Base-by-base conservation (phyloP, 2,888 invertebrate genomes). In the Tanytarsus gracilentus region DNA sequence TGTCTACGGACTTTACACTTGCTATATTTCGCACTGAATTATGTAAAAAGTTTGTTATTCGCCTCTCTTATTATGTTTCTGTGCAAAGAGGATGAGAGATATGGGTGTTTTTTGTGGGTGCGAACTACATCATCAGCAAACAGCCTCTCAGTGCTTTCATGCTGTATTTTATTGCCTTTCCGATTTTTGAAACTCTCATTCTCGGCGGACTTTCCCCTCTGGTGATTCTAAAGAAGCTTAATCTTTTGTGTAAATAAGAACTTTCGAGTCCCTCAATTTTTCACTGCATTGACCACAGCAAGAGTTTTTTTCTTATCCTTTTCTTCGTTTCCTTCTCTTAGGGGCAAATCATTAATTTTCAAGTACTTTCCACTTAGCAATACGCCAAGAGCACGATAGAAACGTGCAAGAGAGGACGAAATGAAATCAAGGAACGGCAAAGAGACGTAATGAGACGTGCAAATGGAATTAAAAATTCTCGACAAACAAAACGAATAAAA, bases 401-500 rank as follows among this genome's bases (percentile, higher is more conserved):
- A 55, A 39, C 39, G 36, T 30, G n/a, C 23, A 16, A 21, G 16
- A 50, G 50, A 1, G n/a, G 16, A 50, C 8, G 50, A 25, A 16
- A 14, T 21, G 21, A 33, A 25, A 49, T 18, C n/a, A 30, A 21
- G 55, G 18, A 39, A 29, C 14, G 26, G 40, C 25, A 27, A 49
- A 55, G 11, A 33, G n/a, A 44, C 21, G 44, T 55, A 55, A 55
- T 40, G 55, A 55, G 55, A 55, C 55, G 40, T 39, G 55, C 25
- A 55, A 55, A 55, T 40, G 40, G 27, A 55, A 55, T 55, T 55
- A 55, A 55, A 25, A 55, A 55, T 55, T 55, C 55, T 55, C 39
- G 27, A 26, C 52, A 49, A 49, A 11, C 7, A 4, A 5, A 39
- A 4, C 39, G 11, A 44, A 18, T 8, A 11, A 5, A 16, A 44